Percentiles rank a stretch among this genome's conserved stretches.
Conservation (phyloP, 1,140 invertebrate genomes). For the Ceratina japonica region DNA sequence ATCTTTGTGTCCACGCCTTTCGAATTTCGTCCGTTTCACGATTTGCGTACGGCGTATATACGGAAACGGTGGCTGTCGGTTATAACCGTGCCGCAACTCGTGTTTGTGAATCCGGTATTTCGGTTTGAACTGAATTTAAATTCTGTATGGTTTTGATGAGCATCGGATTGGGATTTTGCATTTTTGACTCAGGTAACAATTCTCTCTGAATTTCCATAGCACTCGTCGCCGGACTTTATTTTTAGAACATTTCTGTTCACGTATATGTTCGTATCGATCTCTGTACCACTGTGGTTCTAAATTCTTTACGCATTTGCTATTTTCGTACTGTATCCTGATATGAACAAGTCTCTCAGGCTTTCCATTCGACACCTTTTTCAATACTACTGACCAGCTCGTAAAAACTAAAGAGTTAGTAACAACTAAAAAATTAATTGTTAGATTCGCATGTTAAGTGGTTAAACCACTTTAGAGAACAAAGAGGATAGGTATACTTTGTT, state of each 20-base stretch:
- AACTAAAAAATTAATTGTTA: no score
- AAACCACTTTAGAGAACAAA: no score
- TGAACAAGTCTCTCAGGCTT: neutral
- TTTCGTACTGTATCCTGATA: neutral
- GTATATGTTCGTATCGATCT: neutral
- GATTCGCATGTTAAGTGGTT: no score
- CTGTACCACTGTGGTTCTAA: neutral
- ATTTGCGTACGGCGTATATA: no score
- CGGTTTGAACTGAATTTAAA: neutral
- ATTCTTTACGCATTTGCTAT: neutral
- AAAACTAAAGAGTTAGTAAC: no score
- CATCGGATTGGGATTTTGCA: neutral
- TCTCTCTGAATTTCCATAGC: neutral
- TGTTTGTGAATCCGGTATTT: neutral
- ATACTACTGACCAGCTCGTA: neutral
- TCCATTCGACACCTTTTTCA: neutral
- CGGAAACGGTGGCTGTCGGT: neutral
- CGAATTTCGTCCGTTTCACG: neutral
- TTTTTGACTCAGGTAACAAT: neutral
- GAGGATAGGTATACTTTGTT: no score
- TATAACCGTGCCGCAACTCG: neutral
- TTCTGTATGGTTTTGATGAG: neutral
- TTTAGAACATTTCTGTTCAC: neutral
- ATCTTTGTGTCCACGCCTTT: neutral
- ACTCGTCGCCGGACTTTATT: neutral